Base-by-base conservation (phyloP, 2,113 vertebrate species). In the Hippocampus guttulatus region DNA sequence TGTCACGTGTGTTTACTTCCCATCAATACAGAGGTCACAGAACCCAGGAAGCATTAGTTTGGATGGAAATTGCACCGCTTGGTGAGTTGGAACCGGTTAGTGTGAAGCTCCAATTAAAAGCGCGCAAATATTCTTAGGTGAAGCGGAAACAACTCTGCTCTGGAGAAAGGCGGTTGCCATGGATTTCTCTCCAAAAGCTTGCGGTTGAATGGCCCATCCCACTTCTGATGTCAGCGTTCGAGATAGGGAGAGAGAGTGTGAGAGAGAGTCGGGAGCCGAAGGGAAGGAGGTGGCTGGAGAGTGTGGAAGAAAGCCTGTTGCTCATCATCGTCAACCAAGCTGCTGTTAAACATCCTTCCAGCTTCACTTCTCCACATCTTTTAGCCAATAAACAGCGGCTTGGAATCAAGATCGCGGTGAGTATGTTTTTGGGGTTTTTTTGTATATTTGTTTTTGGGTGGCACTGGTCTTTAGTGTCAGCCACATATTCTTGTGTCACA, bases 161-260 rank as follows among this genome's bases (percentile, higher is more conserved):
- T 71, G 66, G 81, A 68, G 70, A 83, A 38, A 79, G 81, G 64
- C 68, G 79, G 93, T 94, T 93, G 90, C 92, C 92, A 93, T 94
- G 93, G 92, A 88, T 90, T 91, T 92, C 74, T 89, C 85, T 90
- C 40, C 84, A 83, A 89, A 91, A 91, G 89, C 89, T 87, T 89
- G 88, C 79, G 74, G 80, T 86, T 68, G 85, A 88, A 88, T 78
- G 81, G 84, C 91, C 89, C 92, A 78, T 90, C 91, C 92, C 89
- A 91, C 89, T 84, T 84, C 82, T 93, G 92, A 93, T 93, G 92
- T 94, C 92, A 92, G 89, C 72, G 75, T 70, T 75, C 0, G 33
- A 78, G 75, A 57, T 69, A 67, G 66, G 67, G 54, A 72, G 74
- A 78, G 57, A 61, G 47, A 67, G 66, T 11, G 68, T 64, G 16